phyloP scores from a whole-genome alignment of 1,140 invertebrate species.

The Saccostrea glomerata region DNA sequence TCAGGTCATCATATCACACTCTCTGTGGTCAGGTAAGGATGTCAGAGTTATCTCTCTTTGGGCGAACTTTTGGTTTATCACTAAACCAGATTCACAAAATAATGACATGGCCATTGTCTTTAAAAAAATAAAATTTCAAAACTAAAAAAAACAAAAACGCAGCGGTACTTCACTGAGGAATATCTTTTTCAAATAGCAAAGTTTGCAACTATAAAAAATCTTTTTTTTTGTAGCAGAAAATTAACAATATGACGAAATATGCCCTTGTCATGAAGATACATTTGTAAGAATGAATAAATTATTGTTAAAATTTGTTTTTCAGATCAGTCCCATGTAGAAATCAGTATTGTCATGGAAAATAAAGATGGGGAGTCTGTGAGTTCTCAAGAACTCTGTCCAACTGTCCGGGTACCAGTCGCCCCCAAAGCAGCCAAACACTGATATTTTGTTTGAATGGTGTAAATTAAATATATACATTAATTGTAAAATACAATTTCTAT shows the following conservation, averaged over 20 bases:
- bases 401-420: constrained; percentile 92
- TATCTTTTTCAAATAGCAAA: no score
- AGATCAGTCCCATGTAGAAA: constrained; percentile 71
- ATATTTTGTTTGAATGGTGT: background rate
- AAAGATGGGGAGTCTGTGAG: constrained; percentile 50
- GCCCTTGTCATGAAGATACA: no score
- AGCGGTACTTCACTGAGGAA: no score
- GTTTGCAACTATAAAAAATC: no score
- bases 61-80: no score
- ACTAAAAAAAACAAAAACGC: no score
- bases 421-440: constrained; percentile 84
- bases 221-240: no score
- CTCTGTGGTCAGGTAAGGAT: constrained; percentile 80
- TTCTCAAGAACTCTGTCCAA: constrained; percentile 90
- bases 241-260: no score
- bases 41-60: background rate
- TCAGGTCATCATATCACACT: constrained; percentile 92
- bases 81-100: no score
- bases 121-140: no score
- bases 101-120: no score
- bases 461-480: constrained; percentile 61
- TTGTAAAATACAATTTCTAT: no score
- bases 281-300: background rate
- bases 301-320: constrained; percentile 53
- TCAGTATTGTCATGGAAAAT: constrained; percentile 65